Evolutionary conservation across 2,888 invertebrate genomes (phyloP), one percentile per base, ranked within the genome.

Genomic region (Leptothorax acervorum): DNA sequence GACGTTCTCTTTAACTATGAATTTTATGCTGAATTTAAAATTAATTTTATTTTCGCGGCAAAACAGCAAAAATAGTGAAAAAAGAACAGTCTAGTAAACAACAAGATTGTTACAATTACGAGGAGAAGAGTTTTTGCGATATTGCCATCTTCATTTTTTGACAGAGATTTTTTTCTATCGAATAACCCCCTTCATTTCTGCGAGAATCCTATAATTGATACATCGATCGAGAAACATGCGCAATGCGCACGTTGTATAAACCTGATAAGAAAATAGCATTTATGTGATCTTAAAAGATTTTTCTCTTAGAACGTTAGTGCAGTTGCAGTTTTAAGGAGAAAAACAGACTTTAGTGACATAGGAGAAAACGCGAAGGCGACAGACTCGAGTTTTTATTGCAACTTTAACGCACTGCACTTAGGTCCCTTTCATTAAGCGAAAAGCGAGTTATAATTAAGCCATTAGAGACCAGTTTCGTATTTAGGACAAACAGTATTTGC

Each of bases 111-210:
- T 55, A 15, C 60, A 75, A 75, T 71, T 87, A 53, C 42, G 23
- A 70, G n/a, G 23, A 66, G 42, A 71, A 23, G 62, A 89, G 76
- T 75, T 89, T 83, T 53, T 83, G 84, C 62, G 83, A 60, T 78
- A 87, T 62, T 45, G 78, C 84, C 82, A 74, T 86, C 57, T 89
- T 74, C 31, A 91, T 87, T 82, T 91, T 90, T 42, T 83, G 83
- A 62, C 76, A 85, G 8, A 92, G 82, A 81, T 89, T 23, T 84
- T 87, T 87, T 68, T 92, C 92, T 3, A 75, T 23, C 23, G 23
- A 28, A 91, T 70, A 35, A 87, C 87, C 39, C 42, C n/a, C 9
- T 89, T 87, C 6, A 92, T 51, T 35, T 92, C 82, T 6, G 12
- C 12, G n/a, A 45, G 15, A 4, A 45, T 8, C 4, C 1, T 28